Percentiles rank a stretch among this genome's conserved stretches.
Conservation (phyloP, 2,113 vertebrate genomes). For the Petrocephalus zakoni region DNA sequence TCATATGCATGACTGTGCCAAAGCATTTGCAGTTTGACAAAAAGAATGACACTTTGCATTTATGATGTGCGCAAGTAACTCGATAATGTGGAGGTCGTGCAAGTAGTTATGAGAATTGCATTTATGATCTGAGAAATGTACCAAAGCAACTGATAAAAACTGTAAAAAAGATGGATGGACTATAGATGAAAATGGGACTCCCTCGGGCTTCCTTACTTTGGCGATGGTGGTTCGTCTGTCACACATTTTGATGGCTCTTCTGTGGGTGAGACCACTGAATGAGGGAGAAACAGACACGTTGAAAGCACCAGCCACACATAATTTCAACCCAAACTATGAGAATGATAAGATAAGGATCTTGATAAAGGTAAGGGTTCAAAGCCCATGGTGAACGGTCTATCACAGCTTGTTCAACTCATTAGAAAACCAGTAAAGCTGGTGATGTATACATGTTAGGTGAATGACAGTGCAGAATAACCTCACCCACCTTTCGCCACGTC, state of each 20-base stretch:
- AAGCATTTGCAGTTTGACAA: too few species aligned
- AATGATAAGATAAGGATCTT: neutral
- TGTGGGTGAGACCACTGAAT: neutral
- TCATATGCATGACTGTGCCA: too few species aligned
- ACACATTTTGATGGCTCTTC: neutral
- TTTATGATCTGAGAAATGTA: too few species aligned
- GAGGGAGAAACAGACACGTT: neutral
- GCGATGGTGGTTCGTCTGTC: neutral
- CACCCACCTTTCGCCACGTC: neutral
- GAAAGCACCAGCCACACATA: neutral
- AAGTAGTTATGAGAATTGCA: too few species aligned
- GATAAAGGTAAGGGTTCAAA: neutral
- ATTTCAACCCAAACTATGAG: neutral
- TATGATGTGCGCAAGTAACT: too few species aligned
- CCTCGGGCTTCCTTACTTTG: neutral
- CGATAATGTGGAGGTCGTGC: too few species aligned
- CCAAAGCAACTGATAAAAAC: too few species aligned
- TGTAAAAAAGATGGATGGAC: neutral
- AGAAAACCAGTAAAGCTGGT: neutral
- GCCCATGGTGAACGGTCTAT: neutral
- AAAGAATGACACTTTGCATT: too few species aligned
- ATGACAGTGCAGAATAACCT: neutral
- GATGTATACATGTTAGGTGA: neutral
- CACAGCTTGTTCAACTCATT: neutral
- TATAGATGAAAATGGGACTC: neutral